Evolutionary conservation across 2,888 invertebrate genomes (phyloP).

Genomic region (Rhamphomyia laevipes): DNA sequence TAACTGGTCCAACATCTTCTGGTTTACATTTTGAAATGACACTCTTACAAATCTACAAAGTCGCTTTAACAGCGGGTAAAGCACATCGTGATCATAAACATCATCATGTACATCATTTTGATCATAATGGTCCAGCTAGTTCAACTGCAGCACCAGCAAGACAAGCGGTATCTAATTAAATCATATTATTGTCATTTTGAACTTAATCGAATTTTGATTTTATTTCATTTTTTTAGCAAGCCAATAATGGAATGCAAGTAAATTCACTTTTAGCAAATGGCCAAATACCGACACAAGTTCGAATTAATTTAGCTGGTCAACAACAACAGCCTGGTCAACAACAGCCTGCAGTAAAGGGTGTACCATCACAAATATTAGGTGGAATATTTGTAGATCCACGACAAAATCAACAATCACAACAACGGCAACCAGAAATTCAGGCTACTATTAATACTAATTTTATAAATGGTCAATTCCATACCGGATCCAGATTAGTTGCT

Average conservation of each 20-base stretch:
- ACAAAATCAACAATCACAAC: slow-evolving; percentile 41
- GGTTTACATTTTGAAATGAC: slow-evolving; percentile 52
- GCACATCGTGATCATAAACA: slow-evolving; percentile 81
- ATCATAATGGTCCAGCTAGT: slow-evolving; percentile 56
- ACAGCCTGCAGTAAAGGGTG: slow-evolving; percentile 33
- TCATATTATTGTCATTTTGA: neutral
- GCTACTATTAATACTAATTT: slow-evolving; percentile 41
- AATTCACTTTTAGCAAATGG: slow-evolving; percentile 47
- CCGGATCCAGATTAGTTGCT: slow-evolving; percentile 43
- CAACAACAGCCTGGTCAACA: slow-evolving; percentile 39
- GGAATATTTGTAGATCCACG: slow-evolving; percentile 30
- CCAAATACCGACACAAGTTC: slow-evolving; percentile 45
- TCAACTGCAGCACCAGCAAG: slow-evolving; percentile 46
- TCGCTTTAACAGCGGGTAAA: slow-evolving; percentile 73
- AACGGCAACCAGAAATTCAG: slow-evolving; percentile 26
- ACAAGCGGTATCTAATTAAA: slow-evolving; percentile 21
- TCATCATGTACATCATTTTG: slow-evolving; percentile 71
- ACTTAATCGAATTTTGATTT: neutral
- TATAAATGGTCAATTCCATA: slow-evolving; percentile 51
- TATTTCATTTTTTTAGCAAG: slow-evolving; percentile 22
- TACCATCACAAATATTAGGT: slow-evolving; percentile 26
- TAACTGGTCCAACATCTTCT: slow-evolving; percentile 30
- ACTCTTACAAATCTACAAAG: slow-evolving; percentile 66
- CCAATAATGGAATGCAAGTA: slow-evolving; percentile 40
- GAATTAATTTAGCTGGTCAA: slow-evolving; percentile 40